Conservation (phyloP, 1,140 invertebrate genomes). For the Neoseiulus cucumeris region DNA sequence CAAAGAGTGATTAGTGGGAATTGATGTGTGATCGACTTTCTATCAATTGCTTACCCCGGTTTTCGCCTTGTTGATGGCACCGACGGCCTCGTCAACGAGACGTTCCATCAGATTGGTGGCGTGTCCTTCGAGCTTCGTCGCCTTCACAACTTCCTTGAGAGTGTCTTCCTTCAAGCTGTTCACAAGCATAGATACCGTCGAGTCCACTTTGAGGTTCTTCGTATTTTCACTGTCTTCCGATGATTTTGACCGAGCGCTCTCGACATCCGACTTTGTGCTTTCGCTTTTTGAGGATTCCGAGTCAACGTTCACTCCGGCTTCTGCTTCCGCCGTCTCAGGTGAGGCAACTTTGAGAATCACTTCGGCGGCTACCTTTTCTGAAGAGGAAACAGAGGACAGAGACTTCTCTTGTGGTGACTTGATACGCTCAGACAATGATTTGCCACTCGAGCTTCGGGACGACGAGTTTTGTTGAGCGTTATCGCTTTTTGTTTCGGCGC, state of each 20-base stretch:
- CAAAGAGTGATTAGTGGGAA: too few relatives aligned
- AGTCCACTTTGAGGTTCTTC: not conserved
- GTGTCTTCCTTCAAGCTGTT: not conserved
- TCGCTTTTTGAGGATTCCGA: not conserved
- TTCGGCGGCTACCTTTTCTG: not conserved
- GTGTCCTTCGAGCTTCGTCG: not conserved
- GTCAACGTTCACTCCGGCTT: not conserved
- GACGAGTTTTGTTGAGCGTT: too few relatives aligned
- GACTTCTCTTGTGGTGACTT: not conserved
- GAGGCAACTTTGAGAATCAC: not conserved
- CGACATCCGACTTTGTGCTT: not conserved
- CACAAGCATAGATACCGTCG: not conserved
- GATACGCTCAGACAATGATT: not conserved
- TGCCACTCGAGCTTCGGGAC: not conserved
- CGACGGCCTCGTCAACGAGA: not conserved
- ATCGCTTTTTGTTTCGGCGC: not conserved
- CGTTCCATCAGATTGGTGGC: not conserved
- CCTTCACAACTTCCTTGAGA: not conserved
- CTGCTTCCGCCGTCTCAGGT: not conserved
- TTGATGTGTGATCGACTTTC: too few relatives aligned
- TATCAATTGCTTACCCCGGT: not conserved
- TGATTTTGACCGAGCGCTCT: not conserved
- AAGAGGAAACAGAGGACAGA: not conserved
- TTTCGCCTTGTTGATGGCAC: not conserved
- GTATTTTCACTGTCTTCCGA: not conserved